A percentile compares a stretch with the other conserved stretches of the same genome.
Conservation (phyloP, 2,113 vertebrate genomes). For the Acrocephalus arundinaceus region DNA sequence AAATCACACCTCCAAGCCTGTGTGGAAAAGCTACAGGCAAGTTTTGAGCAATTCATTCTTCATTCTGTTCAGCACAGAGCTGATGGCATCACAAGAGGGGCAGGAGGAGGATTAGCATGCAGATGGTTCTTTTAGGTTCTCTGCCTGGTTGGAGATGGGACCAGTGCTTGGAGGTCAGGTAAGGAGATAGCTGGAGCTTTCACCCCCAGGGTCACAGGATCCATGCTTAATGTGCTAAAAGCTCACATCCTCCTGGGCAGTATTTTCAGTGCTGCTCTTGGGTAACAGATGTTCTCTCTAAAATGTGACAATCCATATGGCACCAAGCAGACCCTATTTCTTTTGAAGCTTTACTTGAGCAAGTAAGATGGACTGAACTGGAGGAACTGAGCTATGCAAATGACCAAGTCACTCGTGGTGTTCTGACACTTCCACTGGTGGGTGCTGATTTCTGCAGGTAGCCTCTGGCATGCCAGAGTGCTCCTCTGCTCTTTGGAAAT, state of each 20-base stretch:
- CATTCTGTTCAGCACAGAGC: neutral
- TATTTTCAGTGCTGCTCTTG: neutral
- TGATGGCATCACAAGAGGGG: neutral
- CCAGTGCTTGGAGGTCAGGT: neutral
- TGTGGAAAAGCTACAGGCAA: neutral
- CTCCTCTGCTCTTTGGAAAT: neutral
- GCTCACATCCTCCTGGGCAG: neutral
- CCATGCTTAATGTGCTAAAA: neutral
- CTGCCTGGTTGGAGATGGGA: neutral
- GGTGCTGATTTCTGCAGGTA: neutral
- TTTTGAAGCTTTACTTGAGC: neutral
- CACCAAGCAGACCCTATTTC: neutral
- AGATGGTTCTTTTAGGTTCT: neutral
- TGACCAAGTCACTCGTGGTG: neutral
- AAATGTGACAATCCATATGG: accelerated
- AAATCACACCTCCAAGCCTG: neutral
- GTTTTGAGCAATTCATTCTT: neutral
- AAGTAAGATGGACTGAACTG: neutral
- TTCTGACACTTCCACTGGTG: neutral
- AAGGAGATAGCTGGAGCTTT: neutral
- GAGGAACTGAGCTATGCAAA: neutral
- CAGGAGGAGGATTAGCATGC: neutral
- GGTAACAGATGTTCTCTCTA: neutral
- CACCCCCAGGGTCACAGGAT: neutral
- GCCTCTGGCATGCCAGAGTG: neutral